phyloP scores from a whole-genome alignment of 2,888 invertebrate genomes.

The Noctua janthe region DNA sequence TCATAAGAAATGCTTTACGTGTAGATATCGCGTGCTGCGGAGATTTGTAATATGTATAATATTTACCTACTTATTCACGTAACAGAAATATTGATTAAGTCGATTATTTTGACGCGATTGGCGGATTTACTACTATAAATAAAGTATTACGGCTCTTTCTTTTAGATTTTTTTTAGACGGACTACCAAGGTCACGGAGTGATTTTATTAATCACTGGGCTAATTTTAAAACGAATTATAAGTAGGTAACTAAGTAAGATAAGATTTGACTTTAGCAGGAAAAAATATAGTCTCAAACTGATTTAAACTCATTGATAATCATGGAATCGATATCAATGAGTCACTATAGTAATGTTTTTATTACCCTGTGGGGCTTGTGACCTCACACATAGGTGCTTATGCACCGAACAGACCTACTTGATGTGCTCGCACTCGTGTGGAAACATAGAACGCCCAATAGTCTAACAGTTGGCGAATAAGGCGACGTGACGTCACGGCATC shows the following conservation, averaged over 20 bases:
- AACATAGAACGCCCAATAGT: conserved; percentile 79
- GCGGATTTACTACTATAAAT: conserved; percentile 32
- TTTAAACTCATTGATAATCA: conserved; percentile 21
- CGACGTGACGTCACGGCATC: conserved; percentile 89
- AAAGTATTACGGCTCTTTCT: neutral
- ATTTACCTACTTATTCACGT: conserved; percentile 59
- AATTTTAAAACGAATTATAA: neutral
- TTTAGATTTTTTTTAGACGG: neutral
- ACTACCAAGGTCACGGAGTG: neutral
- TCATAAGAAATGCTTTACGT: conserved; percentile 55
- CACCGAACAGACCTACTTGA: conserved; percentile 62
- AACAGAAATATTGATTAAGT: conserved; percentile 40
- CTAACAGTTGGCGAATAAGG: conserved; percentile 84
- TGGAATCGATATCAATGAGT: conserved; percentile 52
- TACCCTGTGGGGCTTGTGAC: conserved; percentile 60
- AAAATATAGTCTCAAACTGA: conserved; percentile 25
- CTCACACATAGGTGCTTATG: conserved; percentile 68
- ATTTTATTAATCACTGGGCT: conserved; percentile 10
- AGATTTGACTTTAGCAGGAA: neutral
- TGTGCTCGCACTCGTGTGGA: conserved; percentile 69
- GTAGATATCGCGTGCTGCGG: conserved; percentile 42
- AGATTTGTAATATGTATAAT: conserved; percentile 47
- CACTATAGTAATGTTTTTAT: conserved; percentile 53
- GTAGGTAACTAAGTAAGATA: conserved; percentile 1
- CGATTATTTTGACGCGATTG: conserved; percentile 38